Conservation (phyloP, 30 jellyfish, hydroid and myxozoan species). For the Aurelia sp. region DNA sequence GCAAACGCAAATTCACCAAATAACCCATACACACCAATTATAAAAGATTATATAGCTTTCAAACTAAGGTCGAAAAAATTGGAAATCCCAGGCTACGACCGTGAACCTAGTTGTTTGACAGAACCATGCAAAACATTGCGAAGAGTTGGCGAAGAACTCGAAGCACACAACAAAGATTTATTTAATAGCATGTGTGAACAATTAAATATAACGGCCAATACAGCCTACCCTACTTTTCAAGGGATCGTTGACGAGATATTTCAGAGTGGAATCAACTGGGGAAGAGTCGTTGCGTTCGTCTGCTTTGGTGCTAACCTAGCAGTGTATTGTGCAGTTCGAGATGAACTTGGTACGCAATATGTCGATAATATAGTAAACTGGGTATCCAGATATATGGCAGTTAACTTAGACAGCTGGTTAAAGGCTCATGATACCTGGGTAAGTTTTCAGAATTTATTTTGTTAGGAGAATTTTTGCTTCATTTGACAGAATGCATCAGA, state of each 20-base stretch:
- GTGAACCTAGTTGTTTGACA: slow-evolving; percentile 51
- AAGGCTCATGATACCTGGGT: slow-evolving; percentile 86
- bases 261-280: slow-evolving; percentile 90
- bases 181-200: slow-evolving; percentile 85
- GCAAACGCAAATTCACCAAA: slow-evolving; percentile 82
- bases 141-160: slow-evolving; percentile 91
- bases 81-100: slow-evolving; percentile 77
- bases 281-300: slow-evolving; percentile 90
- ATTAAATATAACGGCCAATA: slow-evolving; percentile 75
- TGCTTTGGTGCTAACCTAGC: slow-evolving; percentile 88
- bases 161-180: slow-evolving; percentile 63
- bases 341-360: slow-evolving; percentile 75
- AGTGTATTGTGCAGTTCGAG: slow-evolving; percentile 77
- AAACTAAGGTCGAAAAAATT: slow-evolving; percentile 67
- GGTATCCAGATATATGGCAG: slow-evolving; percentile 85
- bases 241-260: slow-evolving; percentile 91
- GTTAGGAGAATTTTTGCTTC: too few species aligned
- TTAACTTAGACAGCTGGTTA: slow-evolving; percentile 73
- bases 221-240: slow-evolving; percentile 92
- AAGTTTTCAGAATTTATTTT: slow-evolving; percentile 23
- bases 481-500: too few species aligned
- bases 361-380: slow-evolving; percentile 87
- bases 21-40: slow-evolving; percentile 62
- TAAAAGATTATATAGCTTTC: slow-evolving; percentile 76
- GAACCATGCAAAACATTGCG: slow-evolving; percentile 83